Conservation (phyloP, 2,797 vertebrate species). For the Poecilia gillii region DNA sequence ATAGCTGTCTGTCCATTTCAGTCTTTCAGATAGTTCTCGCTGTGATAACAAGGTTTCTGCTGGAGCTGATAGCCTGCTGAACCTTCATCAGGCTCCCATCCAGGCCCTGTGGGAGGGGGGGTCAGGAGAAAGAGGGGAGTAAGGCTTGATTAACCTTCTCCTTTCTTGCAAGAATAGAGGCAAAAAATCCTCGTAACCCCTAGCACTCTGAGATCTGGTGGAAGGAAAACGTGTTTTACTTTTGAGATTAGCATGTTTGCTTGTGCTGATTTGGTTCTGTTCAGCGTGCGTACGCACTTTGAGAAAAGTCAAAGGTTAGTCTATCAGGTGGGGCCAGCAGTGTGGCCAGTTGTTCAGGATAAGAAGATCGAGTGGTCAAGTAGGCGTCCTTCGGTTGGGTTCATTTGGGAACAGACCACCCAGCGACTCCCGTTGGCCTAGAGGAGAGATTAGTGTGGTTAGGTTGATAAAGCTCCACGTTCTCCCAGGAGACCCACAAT, state of each 20-base stretch:
- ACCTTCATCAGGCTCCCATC: conserved; percentile 46
- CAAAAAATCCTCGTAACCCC: conserved; percentile 33
- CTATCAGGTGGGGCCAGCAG: conserved; percentile 67
- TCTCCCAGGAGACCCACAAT: conserved; percentile 51
- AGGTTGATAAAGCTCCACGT: conserved; percentile 62
- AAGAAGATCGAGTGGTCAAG: conserved; percentile 74
- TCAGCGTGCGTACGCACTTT: conserved; percentile 18
- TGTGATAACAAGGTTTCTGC: conserved; percentile 63
- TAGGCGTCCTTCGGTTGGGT: conserved; percentile 81
- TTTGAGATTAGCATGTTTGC: conserved; percentile 53
- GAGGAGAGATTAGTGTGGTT: conserved; percentile 68
- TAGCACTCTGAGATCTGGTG: conserved; percentile 5
- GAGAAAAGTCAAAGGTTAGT: conserved; percentile 52
- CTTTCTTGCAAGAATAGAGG: conserved; percentile 21
- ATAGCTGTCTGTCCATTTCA: conserved; percentile 42
- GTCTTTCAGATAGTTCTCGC: conserved; percentile 51
- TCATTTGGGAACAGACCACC: conserved; percentile 81
- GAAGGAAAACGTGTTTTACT: conserved; percentile 49
- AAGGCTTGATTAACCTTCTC: conserved; percentile 53
- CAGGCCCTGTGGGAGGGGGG: conserved; percentile 28
- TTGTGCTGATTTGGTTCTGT: conserved; percentile 18
- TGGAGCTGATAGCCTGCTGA: conserved; percentile 59
- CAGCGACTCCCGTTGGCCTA: conserved; percentile 39
- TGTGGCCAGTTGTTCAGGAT: conserved; percentile 52
- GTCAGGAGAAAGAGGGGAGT: not conserved